phyloP scores from a whole-genome alignment of 2,113 vertebrate species.

The Cinclus cinclus region DNA sequence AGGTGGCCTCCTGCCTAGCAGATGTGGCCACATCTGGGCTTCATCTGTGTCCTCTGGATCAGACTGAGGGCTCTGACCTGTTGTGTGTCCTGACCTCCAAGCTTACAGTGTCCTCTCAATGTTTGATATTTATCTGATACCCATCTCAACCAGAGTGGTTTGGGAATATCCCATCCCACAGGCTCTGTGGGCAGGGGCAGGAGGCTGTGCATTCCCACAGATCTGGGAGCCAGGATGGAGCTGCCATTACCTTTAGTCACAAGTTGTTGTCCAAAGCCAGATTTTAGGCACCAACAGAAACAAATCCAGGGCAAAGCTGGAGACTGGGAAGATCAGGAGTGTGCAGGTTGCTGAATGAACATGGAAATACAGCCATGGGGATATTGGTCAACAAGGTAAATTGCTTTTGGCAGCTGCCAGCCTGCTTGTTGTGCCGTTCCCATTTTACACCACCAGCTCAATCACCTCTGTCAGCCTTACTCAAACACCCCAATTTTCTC shows the following conservation, averaged over 20 bases:
- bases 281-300: background rate
- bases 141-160: accelerated
- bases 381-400: background rate
- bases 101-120: background rate
- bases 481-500: background rate
- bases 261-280: accelerated
- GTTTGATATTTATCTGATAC: background rate
- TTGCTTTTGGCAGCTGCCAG: background rate
- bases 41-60: background rate
- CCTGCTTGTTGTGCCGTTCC: background rate
- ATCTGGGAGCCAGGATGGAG: background rate
- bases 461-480: background rate
- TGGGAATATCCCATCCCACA: background rate
- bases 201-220: background rate
- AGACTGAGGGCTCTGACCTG: background rate
- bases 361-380: background rate
- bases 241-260: background rate
- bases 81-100: background rate
- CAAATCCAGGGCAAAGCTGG: background rate
- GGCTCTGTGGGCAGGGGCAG: accelerated
- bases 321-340: background rate
- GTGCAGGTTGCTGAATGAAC: background rate
- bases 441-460: background rate
- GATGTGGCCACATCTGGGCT: background rate
- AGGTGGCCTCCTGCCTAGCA: background rate